Conservation (phyloP, 2,113 vertebrate species). For the Sigmodon hispidus region DNA sequence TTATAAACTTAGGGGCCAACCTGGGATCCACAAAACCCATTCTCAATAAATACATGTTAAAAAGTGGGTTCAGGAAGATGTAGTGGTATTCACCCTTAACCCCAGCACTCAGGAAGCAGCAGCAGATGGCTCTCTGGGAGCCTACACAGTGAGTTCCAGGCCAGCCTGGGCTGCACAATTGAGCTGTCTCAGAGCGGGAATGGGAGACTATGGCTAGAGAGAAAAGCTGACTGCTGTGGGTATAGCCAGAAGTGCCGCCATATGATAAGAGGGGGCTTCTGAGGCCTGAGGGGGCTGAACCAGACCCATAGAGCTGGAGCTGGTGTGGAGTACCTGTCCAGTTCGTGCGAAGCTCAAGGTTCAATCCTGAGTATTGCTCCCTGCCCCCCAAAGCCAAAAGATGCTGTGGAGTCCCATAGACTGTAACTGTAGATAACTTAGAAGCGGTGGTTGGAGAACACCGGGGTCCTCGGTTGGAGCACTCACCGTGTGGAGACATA, state of each 20-base stretch:
- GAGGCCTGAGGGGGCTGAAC: too few relatives aligned
- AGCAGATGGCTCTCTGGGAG: background rate
- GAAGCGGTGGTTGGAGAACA: background rate
- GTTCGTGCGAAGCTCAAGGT: background rate
- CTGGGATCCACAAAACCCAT: conserved; percentile 69
- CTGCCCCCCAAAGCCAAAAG: background rate
- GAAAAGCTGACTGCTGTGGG: background rate
- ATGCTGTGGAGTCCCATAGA: background rate
- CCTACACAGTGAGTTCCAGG: too few relatives aligned
- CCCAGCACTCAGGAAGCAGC: background rate
- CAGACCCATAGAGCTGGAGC: background rate
- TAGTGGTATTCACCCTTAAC: background rate
- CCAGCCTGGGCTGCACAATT: background rate
- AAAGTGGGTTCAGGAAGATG: background rate
- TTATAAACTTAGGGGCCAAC: background rate
- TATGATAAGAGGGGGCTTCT: too few relatives aligned
- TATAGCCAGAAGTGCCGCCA: background rate
- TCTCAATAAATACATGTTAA: background rate
- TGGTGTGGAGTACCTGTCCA: background rate
- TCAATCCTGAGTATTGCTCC: background rate
- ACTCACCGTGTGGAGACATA: conserved; percentile 76
- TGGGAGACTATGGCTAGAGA: background rate
- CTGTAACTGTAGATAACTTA: background rate
- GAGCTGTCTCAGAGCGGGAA: background rate
- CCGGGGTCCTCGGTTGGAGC: background rate